Percentiles rank a stretch among this genome's conserved stretches.
These are phyloP conservation scores for Mobula birostris DNA, from an alignment of 2,113 vertebrate species.

Conservation along the genomic window DNA sequence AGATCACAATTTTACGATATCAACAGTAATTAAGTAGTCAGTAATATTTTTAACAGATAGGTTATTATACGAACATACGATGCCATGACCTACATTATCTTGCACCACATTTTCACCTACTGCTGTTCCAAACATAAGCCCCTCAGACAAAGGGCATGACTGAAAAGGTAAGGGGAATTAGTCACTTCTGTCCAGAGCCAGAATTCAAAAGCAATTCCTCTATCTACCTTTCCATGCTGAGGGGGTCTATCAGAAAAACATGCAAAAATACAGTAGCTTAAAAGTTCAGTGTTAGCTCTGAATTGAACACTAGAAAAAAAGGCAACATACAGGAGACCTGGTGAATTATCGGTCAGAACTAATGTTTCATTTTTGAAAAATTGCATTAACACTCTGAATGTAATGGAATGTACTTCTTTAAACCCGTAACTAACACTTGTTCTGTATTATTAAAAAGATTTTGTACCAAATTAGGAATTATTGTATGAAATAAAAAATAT, in stretches of 20 bases:
- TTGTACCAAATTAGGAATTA: slow-evolving; percentile 67
- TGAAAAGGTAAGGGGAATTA: background rate
- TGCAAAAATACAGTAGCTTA: background rate
- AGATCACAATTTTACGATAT: background rate
- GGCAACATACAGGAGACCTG: too few relatives aligned
- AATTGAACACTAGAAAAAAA: background rate
- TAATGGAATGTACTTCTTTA: background rate
- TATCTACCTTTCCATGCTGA: background rate
- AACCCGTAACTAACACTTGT: background rate
- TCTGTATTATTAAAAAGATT: slow-evolving; percentile 43
- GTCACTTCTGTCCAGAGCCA: background rate
- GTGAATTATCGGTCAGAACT: background rate
- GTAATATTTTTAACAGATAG: background rate
- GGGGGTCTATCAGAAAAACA: background rate
- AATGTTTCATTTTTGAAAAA: slow-evolving; percentile 12
- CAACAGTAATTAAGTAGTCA: background rate
- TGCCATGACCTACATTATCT: background rate
- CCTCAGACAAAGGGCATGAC: background rate
- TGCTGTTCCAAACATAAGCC: background rate
- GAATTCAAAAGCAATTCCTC: background rate
- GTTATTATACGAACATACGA: background rate
- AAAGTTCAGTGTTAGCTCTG: background rate
- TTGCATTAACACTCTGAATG: background rate
- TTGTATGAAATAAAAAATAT: slow-evolving; percentile 61
- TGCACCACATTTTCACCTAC: too few relatives aligned